phyloP scores from a whole-genome alignment of 2,797 vertebrate genomes.

The Lerista edwardsae region DNA sequence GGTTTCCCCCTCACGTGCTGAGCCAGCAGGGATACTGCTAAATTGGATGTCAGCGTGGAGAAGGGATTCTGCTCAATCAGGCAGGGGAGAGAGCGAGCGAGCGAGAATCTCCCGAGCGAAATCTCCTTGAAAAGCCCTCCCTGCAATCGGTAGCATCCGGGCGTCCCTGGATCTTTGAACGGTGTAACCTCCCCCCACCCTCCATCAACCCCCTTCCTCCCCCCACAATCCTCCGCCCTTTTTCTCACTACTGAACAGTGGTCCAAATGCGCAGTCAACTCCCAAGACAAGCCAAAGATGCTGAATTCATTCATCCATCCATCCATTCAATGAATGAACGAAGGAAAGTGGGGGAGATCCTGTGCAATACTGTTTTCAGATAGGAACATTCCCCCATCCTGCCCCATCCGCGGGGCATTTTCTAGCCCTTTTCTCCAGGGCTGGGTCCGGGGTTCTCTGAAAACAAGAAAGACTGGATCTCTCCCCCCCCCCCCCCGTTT shows the following conservation, averaged over 20 bases:
- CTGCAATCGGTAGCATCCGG: not conserved
- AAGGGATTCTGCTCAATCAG: conserved; percentile 60
- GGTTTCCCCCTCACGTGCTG: conserved; percentile 73
- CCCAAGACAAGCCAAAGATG: not conserved
- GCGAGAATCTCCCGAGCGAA: conserved; percentile 46
- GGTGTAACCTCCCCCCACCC: no score
- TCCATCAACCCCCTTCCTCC: not conserved
- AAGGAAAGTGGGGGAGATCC: not conserved
- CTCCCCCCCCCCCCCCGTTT: no score
- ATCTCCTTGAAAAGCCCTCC: conserved; percentile 59
- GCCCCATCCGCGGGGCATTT: no score
- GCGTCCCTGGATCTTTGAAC: conserved; percentile 34
- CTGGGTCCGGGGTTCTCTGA: not conserved
- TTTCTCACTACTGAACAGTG: not conserved
- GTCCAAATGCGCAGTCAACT: not conserved
- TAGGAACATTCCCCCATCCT: not conserved
- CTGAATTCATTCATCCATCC: not conserved
- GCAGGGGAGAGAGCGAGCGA: conserved; percentile 62
- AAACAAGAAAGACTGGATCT: not conserved
- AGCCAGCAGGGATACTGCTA: conserved; percentile 71
- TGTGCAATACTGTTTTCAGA: no score
- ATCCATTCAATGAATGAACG: not conserved
- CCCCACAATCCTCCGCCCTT: not conserved
- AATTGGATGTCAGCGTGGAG: conserved; percentile 65
- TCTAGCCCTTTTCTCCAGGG: not conserved